Evolutionary conservation across 1,140 invertebrate species (phyloP).

Genomic region (Whitmania pigra): DNA sequence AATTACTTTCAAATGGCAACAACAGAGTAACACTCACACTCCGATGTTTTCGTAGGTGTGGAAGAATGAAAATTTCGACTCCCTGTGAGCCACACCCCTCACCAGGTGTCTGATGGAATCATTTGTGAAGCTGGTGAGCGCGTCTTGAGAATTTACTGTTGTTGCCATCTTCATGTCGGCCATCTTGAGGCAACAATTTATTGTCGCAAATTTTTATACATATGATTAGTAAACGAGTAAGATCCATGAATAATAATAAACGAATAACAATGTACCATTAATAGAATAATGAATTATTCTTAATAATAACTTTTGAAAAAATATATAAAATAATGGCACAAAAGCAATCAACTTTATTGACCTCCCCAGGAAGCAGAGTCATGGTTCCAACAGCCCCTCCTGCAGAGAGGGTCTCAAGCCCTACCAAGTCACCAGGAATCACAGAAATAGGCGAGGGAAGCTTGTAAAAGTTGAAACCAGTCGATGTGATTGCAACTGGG

Average conservation of each 20-base stretch:
- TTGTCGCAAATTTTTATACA: too few relatives aligned
- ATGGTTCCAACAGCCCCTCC: slow-evolving; percentile 9
- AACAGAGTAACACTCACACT: not conserved
- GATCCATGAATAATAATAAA: too few relatives aligned
- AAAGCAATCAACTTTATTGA: too few relatives aligned
- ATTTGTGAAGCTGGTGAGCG: not conserved
- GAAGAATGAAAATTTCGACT: not conserved
- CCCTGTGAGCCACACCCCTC: not conserved
- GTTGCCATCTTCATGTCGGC: too few relatives aligned
- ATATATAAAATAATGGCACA: too few relatives aligned
- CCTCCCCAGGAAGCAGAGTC: not conserved
- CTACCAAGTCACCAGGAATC: slow-evolving; percentile 10
- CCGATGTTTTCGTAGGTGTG: slow-evolving; percentile 10
- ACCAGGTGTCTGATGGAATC: not conserved
- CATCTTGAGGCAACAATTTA: too few relatives aligned
- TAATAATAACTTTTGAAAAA: too few relatives aligned
- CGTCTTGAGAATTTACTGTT: not conserved
- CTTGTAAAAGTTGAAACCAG: slow-evolving; percentile 7
- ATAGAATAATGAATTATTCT: too few relatives aligned
- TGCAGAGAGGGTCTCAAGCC: not conserved
- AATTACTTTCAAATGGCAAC: not conserved
- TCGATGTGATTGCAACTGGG: not conserved
- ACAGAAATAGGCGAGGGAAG: not conserved
- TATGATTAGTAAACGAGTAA: too few relatives aligned
- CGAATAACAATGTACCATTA: too few relatives aligned